A percentile compares a stretch with the other conserved stretches of the same genome.
Evolutionary conservation across 2,888 invertebrate species (phyloP).

Genomic region (Nephrotoma flavescens): DNA sequence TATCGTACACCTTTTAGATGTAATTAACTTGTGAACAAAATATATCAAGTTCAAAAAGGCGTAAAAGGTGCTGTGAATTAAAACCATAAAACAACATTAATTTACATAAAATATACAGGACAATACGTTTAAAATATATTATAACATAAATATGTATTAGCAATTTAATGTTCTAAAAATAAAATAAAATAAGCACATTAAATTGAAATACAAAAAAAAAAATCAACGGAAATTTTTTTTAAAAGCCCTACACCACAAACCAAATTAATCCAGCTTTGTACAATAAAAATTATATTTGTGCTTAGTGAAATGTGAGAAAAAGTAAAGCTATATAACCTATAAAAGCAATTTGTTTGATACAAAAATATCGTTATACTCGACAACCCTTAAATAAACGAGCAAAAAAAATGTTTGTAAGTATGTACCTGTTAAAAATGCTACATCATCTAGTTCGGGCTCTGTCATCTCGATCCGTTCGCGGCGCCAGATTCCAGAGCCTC

Average conservation of each 20-base stretch:
- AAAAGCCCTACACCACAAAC: neutral
- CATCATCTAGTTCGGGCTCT: constrained; percentile 85
- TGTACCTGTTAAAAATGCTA: constrained; percentile 78
- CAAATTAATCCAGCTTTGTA: neutral
- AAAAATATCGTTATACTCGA: neutral
- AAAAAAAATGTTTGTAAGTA: neutral
- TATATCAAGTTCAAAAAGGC: no score
- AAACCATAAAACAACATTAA: neutral
- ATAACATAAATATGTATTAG: neutral
- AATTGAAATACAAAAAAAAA: neutral
- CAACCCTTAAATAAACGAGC: neutral
- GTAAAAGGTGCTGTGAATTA: neutral
- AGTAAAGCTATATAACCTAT: neutral
- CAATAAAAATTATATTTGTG: neutral
- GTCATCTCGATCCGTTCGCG: constrained; percentile 57
- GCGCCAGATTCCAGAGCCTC: constrained; percentile 32
- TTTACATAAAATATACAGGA: neutral
- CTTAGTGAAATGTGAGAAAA: neutral
- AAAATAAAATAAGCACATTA: neutral
- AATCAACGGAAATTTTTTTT: neutral
- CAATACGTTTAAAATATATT: neutral
- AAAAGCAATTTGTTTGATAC: neutral
- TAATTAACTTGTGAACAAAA: no score
- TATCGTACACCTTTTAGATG: neutral
- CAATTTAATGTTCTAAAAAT: neutral